These are phyloP conservation scores for Petrocephalus microphthalmus DNA, from an alignment of 2,113 vertebrate genomes.

Conservation along the genomic window DNA sequence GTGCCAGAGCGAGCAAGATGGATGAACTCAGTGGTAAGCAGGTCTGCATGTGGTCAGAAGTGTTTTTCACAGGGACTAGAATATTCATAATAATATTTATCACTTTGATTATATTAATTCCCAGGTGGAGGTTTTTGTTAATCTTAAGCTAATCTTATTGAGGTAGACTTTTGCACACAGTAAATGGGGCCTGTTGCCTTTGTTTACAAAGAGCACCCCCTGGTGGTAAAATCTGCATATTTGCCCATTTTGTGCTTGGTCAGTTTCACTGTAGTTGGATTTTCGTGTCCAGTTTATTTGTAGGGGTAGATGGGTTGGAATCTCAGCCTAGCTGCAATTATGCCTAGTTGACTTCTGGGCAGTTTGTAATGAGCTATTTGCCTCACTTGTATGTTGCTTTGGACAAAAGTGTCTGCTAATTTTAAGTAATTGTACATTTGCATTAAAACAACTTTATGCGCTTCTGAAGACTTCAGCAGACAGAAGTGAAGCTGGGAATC, in stretches of 20 bases:
- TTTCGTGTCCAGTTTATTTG: not conserved
- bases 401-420: not conserved
- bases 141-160: not conserved
- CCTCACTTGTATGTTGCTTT: not conserved
- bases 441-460: not conserved
- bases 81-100: not conserved
- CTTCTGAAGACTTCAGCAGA: not conserved
- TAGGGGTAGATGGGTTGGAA: not conserved
- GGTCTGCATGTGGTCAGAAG: not conserved
- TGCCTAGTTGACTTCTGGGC: not conserved
- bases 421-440: not conserved
- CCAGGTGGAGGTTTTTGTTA: too few species aligned
- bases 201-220: not conserved
- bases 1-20: constrained; percentile 58
- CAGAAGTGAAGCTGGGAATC: not conserved
- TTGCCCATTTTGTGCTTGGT: not conserved
- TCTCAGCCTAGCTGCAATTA: not conserved
- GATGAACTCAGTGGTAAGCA: constrained; percentile 76
- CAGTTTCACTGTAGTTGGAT: not conserved
- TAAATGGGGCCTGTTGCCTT: not conserved
- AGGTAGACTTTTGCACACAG: not conserved
- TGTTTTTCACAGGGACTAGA: not conserved
- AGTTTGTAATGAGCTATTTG: not conserved
- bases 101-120: too few species aligned
- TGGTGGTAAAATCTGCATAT: not conserved